These are phyloP conservation scores for Lacerta agilis DNA, from an alignment of 2,797 vertebrate species.

Conservation along the genomic window DNA sequence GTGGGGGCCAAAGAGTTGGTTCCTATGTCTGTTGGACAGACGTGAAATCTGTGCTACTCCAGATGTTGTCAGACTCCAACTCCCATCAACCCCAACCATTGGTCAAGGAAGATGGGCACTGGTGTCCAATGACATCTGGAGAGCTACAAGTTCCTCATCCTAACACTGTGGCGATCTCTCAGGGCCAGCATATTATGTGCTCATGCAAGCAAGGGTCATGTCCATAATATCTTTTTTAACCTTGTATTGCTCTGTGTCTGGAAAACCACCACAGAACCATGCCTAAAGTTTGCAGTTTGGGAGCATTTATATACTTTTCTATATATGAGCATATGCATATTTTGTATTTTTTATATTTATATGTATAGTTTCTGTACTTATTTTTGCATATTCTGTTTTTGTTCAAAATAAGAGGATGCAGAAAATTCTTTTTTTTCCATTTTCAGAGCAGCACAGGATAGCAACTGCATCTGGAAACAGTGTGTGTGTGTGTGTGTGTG, in stretches of 20 bases:
- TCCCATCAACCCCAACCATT: neutral
- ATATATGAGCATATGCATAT: neutral
- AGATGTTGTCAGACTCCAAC: neutral
- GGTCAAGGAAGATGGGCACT: neutral
- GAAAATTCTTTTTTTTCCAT: constrained; percentile 18
- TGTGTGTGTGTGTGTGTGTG: neutral
- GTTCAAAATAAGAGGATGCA: neutral
- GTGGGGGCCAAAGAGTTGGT: too few relatives aligned
- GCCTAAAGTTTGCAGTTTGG: neutral
- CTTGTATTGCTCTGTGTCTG: neutral
- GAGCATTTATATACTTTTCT: neutral
- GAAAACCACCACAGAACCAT: too few relatives aligned
- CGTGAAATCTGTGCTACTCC: neutral
- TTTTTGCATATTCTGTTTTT: neutral
- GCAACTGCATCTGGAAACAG: constrained; percentile 21
- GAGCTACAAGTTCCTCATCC: neutral
- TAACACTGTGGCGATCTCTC: too few relatives aligned
- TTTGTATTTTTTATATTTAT: neutral
- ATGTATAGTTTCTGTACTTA: neutral
- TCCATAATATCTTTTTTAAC: neutral
- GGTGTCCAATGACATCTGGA: neutral
- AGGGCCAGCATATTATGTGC: too few relatives aligned
- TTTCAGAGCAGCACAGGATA: constrained; percentile 8
- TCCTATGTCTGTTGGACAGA: neutral
- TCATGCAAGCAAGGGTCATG: neutral